Base-by-base conservation (phyloP, 1,140 invertebrate species). In the Neodiprion fabricii region DNA sequence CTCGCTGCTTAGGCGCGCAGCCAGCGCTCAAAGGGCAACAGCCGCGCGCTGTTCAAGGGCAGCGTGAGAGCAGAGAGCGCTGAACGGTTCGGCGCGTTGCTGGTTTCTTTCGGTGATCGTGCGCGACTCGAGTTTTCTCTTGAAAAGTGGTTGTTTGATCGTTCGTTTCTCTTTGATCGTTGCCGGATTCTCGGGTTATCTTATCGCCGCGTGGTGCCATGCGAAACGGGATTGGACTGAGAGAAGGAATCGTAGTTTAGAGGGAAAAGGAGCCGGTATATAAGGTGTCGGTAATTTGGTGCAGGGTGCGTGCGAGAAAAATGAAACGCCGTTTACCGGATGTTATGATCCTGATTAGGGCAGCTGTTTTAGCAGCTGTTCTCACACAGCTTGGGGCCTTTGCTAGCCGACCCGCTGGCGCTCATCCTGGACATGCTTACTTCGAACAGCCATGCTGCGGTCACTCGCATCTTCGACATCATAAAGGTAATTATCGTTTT, bases 381-480 rank as follows among this genome's bases (percentile, higher is more conserved):
- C 77, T 88, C 74, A 80, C 78, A 72, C 85, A 87, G 72, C 72
- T 87, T 75, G 71, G 86, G 50, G 81, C 81, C 73, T 71, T 79
- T 61, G 86, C 84, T 9, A 83, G 71, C 76, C 84, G 87, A 78
- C 86, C 86, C 68, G 76, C 83, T 72, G 86, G 86, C 9, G 82
- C 86, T 69, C 87, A 89, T 80, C 85, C 86, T 23, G 87, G 87
- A n/a, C 87, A 88, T 74, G 87, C 87, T 79, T 88, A 89, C 77
- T 89, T 88, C 78, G 87, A 89, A 72, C 87, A 89, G 75, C 87
- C 87, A 71, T 89, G 87, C 77, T 89, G 87, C 78, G 87, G 87
- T 75, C 83, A 83, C 67, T 87, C 86, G 70, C 87, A 87, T 77
- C 85, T 89, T 40, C 84, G 87, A 75, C 87, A 89, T 81, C 87